Percentiles rank a stretch among this genome's conserved stretches.
These are phyloP conservation scores for Podargus strigoides DNA, from an alignment of 2,797 vertebrate species.

Conservation along the genomic window DNA sequence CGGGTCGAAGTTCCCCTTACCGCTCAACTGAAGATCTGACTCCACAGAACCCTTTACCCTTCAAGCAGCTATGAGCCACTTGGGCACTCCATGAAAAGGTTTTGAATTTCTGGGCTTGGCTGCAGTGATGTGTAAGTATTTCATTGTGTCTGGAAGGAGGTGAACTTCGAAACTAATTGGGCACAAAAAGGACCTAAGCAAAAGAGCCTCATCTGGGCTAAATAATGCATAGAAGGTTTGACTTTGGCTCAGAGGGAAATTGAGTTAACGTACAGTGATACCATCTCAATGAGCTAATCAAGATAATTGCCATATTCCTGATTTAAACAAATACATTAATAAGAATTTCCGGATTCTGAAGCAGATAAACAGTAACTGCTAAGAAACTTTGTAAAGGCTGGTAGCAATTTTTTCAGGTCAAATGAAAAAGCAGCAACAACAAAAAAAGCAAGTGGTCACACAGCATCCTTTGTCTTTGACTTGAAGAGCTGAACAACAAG, in stretches of 20 bases:
- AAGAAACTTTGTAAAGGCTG: slow-evolving; percentile 39
- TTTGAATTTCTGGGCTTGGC: slow-evolving; percentile 38
- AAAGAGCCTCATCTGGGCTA: slow-evolving; percentile 60
- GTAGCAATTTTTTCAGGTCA: slow-evolving; percentile 27
- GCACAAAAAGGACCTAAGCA: slow-evolving; percentile 1
- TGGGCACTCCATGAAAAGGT: background rate
- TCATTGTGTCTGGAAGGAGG: background rate
- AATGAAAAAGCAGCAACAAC: slow-evolving; percentile 7
- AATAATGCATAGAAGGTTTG: slow-evolving; percentile 55
- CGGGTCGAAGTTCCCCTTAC: background rate
- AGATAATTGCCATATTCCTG: slow-evolving; percentile 63
- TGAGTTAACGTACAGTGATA: slow-evolving; percentile 62
- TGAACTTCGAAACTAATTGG: slow-evolving; percentile 58
- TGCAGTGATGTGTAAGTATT: background rate
- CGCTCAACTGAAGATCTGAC: background rate
- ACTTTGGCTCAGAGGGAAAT: slow-evolving; percentile 42
- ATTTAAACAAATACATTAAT: slow-evolving; percentile 64
- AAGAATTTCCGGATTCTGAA: slow-evolving; percentile 35
- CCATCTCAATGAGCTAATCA: slow-evolving; percentile 67
- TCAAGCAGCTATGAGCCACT: background rate
- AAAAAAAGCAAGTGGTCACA: slow-evolving; percentile 1
- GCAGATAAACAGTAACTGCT: slow-evolving; percentile 19
- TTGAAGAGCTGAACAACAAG: background rate
- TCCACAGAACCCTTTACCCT: background rate
- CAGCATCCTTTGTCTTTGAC: slow-evolving; percentile 29